Conservation (phyloP, 1,140 invertebrate genomes). For the Diorhabda elongata region DNA sequence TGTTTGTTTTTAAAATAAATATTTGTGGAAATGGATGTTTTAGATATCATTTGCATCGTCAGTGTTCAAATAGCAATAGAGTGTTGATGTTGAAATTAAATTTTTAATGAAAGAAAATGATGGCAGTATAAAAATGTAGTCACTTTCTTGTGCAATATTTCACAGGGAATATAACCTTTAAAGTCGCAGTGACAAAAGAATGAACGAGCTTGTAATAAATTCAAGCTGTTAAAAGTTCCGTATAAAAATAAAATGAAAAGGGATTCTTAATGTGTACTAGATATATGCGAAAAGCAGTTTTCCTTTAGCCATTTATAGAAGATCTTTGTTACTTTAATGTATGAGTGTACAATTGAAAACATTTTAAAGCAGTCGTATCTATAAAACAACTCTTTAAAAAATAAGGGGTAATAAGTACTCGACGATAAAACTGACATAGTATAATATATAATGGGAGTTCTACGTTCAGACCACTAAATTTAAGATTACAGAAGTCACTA, state of each 20-base stretch:
- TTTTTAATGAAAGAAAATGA: too few relatives aligned
- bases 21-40: too few relatives aligned
- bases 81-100: too few relatives aligned
- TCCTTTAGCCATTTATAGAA: slow-evolving; percentile 26
- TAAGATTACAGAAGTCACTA: neutral
- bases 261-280: slow-evolving; percentile 19
- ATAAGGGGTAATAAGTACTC: slow-evolving; percentile 16
- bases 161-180: slow-evolving; percentile 10
- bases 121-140: too few relatives aligned
- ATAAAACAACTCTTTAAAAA: slow-evolving; percentile 27
- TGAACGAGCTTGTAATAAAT: slow-evolving; percentile 14
- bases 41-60: too few relatives aligned
- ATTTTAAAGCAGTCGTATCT: slow-evolving; percentile 26
- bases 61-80: too few relatives aligned
- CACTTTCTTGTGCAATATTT: slow-evolving; percentile 15
- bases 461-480: slow-evolving; percentile 10
- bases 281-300: slow-evolving; percentile 31
- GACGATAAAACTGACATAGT: slow-evolving; percentile 16
- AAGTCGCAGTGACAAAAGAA: slow-evolving; percentile 16
- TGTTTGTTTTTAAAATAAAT: too few relatives aligned
- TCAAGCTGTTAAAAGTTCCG: slow-evolving; percentile 19
- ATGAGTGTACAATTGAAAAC: slow-evolving; percentile 29
- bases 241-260: slow-evolving; percentile 18
- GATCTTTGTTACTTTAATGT: slow-evolving; percentile 32
- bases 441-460: slow-evolving; percentile 9